Conservation (phyloP, 2,888 invertebrate species). For the Stenolophus ochropezus region DNA sequence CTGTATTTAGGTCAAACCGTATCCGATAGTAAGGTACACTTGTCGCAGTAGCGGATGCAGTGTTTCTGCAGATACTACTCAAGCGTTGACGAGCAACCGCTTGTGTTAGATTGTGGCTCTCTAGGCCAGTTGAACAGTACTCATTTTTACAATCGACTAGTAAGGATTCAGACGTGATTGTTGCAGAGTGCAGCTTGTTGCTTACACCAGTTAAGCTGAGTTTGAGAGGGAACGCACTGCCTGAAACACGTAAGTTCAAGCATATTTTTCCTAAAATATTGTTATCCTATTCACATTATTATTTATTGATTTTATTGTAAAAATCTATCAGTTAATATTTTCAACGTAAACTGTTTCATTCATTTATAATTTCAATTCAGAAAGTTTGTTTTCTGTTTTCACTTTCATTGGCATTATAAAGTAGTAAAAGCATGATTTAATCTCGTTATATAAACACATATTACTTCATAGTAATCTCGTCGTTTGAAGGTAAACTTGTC, state of each 20-base stretch:
- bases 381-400: conserved; percentile 10
- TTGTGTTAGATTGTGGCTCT: neutral
- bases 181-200: conserved; percentile 44
- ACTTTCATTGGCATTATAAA: conserved; percentile 19
- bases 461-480: neutral
- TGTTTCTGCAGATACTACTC: neutral
- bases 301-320: neutral
- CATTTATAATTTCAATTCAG: neutral
- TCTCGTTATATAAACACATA: conserved; percentile 19
- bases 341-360: neutral
- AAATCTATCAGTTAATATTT: neutral
- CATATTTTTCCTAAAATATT: neutral
- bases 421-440: conserved; percentile 21
- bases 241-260: conserved; percentile 35
- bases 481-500: conserved; percentile 47
- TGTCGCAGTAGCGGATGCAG: conserved; percentile 40
- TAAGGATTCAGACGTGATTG: conserved; percentile 15
- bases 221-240: neutral
- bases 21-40: conserved; percentile 38
- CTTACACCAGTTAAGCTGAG: conserved; percentile 8
- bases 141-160: conserved; percentile 52
- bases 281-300: neutral
- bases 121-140: conserved; percentile 35
- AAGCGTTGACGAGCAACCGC: neutral
- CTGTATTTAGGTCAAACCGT: conserved; percentile 50